Conservation (phyloP, 2,113 vertebrate species). For the Oreochromis aureus region DNA sequence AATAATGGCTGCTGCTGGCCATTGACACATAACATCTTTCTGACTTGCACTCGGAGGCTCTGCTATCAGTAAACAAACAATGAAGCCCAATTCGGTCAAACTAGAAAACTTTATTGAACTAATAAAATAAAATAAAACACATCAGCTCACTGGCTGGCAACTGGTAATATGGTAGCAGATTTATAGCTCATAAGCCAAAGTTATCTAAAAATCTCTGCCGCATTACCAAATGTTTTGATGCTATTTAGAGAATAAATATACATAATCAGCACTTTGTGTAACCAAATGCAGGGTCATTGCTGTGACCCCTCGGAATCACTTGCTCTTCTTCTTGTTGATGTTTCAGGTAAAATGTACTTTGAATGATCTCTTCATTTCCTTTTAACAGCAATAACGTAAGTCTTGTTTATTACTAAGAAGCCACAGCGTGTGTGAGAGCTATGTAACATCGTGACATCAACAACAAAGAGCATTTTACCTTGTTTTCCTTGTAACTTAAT, state of each 20-base stretch:
- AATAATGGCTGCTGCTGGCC: background rate
- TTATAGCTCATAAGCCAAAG: background rate
- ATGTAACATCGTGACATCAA: background rate
- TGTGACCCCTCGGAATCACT: background rate
- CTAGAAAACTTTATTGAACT: background rate
- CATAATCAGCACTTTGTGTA: background rate
- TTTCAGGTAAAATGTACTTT: background rate
- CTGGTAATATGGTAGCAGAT: background rate
- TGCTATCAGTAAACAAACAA: background rate
- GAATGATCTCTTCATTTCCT: background rate
- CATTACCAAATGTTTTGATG: background rate
- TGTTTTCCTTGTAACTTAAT: background rate
- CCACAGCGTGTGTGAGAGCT: background rate
- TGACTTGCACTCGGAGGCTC: background rate
- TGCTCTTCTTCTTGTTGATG: background rate
- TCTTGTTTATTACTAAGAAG: background rate
- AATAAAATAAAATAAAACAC: background rate
- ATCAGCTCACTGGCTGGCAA: background rate
- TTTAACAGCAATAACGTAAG: background rate
- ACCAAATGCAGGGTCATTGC: background rate
- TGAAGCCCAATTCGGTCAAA: background rate
- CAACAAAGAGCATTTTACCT: background rate
- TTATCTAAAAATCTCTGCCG: background rate
- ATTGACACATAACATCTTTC: background rate
- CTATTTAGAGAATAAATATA: background rate